Evolutionary conservation across 2,113 vertebrate genomes (phyloP).

Genomic region (Gopherus evgoodei): DNA sequence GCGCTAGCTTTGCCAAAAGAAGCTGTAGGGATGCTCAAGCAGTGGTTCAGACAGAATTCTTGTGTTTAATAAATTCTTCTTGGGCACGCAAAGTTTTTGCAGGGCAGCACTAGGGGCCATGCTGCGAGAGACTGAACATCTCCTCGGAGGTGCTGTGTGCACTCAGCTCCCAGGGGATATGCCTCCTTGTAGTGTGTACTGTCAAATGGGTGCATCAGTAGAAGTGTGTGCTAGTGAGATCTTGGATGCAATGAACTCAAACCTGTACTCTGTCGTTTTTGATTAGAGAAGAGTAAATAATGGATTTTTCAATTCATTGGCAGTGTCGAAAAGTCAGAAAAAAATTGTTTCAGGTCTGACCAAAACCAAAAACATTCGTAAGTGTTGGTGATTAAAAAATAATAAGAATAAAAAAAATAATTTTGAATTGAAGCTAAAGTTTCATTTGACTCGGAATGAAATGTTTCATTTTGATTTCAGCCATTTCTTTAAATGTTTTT

Average conservation of each 20-base stretch:
- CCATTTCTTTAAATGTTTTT: not conserved
- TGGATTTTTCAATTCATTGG: not conserved
- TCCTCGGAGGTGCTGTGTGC: not conserved
- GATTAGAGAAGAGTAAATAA: not conserved
- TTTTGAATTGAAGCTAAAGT: not conserved
- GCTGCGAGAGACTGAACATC: not conserved
- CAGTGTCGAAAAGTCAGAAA: not conserved
- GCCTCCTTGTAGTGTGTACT: not conserved
- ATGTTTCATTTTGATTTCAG: not conserved
- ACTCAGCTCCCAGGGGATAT: not conserved
- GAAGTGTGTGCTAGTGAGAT: fast-evolving
- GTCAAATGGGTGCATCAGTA: not conserved
- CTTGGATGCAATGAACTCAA: not conserved
- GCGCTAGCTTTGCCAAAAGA: not conserved
- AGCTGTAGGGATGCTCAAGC: not conserved
- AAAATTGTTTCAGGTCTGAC: not conserved
- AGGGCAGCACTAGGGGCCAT: not conserved
- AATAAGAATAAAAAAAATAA: not conserved
- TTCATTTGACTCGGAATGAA: not conserved
- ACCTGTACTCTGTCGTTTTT: not conserved
- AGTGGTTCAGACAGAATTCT: not conserved
- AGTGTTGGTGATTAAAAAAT: not conserved
- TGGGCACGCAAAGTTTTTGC: not conserved
- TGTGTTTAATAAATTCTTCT: not conserved
- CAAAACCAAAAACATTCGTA: not conserved